These are phyloP conservation scores for Ochotona princeps DNA, from an alignment of 2,113 vertebrate genomes.

Conservation along the genomic window DNA sequence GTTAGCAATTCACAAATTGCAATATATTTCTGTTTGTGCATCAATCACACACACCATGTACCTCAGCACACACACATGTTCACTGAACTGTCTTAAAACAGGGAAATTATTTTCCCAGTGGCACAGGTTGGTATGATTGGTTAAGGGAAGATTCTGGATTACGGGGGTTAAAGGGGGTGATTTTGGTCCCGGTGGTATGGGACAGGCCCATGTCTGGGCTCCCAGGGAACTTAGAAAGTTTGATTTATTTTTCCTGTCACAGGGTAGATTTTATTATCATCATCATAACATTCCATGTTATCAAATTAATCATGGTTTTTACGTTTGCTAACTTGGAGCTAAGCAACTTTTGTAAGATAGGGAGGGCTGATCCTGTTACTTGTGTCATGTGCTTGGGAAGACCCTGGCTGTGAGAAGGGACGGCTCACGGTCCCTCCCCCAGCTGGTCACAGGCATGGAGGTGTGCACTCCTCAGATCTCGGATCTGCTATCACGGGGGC, in stretches of 20 bases:
- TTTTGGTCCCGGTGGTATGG: background rate
- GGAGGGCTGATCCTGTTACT: background rate
- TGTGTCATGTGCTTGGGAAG: background rate
- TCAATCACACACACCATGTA: background rate
- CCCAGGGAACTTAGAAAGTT: background rate
- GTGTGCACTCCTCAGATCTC: background rate
- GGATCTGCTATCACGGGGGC: background rate
- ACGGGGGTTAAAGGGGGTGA: background rate
- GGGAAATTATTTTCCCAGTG: background rate
- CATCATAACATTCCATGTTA: background rate
- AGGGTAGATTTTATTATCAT: constrained; percentile 25
- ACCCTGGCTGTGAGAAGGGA: background rate
- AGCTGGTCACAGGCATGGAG: background rate
- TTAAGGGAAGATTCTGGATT: background rate
- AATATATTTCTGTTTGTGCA: constrained; percentile 20
- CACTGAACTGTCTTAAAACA: background rate
- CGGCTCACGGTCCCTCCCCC: background rate
- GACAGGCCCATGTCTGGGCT: background rate
- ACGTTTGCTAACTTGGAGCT: background rate
- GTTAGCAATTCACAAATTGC: background rate
- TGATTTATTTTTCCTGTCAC: constrained; percentile 24
- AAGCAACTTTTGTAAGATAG: background rate
- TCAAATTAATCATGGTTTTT: background rate
- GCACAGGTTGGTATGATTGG: background rate
- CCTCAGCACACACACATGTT: background rate